phyloP scores from a whole-genome alignment of 2,888 invertebrate genomes.

The Cephus pulcher region DNA sequence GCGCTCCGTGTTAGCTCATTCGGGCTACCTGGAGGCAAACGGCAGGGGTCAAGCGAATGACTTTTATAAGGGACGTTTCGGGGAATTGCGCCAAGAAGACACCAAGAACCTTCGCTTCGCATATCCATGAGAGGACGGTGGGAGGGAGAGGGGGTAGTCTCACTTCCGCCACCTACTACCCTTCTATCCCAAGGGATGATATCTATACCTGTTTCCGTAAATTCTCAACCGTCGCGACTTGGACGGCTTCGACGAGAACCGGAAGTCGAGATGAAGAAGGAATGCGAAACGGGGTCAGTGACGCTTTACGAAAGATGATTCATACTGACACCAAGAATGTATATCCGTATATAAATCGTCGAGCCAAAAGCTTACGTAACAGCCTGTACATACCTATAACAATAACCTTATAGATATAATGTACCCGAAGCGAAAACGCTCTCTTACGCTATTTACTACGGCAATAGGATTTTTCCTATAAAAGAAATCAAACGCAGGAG shows the following conservation, averaged over 20 bases:
- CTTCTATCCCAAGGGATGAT: not conserved
- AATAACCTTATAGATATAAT: not conserved
- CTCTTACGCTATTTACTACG: not conserved
- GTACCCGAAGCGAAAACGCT: not conserved
- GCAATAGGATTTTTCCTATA: not conserved
- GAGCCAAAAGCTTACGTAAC: not conserved
- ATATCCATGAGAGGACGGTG: not conserved
- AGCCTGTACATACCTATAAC: not conserved
- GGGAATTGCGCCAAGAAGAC: not conserved
- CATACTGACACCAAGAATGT: not conserved
- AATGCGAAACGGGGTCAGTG: not conserved
- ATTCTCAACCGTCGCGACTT: not conserved
- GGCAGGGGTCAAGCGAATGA: not conserved
- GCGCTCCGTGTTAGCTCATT: not conserved
- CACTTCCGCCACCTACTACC: not conserved
- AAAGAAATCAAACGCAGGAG: not conserved
- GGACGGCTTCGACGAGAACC: not conserved
- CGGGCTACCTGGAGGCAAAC: not conserved
- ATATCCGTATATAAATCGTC: not conserved
- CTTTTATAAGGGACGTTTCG: not conserved
- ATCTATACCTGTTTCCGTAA: not conserved
- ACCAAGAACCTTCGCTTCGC: not conserved
- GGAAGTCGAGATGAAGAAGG: not conserved
- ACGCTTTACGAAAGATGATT: not conserved
- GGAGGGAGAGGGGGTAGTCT: not conserved